Percentiles rank a stretch among this genome's conserved stretches.
These are phyloP conservation scores for Arge pagana DNA, from an alignment of 2,888 invertebrate genomes.

Conservation along the genomic window DNA sequence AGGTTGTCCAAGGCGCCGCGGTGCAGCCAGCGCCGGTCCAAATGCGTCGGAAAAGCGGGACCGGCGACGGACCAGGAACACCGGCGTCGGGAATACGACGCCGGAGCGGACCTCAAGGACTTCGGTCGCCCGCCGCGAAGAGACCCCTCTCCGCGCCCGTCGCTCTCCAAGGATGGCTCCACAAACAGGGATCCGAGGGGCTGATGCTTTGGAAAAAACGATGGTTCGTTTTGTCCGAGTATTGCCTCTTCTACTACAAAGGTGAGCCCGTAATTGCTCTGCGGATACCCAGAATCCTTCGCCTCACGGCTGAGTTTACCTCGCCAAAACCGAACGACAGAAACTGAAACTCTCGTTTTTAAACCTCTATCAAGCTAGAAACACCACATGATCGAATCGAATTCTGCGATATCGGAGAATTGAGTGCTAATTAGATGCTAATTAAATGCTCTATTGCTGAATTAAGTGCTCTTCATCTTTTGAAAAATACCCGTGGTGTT, in stretches of 20 bases:
- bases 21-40: slow-evolving; percentile 43
- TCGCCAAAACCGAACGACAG: no score
- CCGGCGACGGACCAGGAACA: slow-evolving; percentile 45
- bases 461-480: no score
- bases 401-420: no score
- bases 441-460: no score
- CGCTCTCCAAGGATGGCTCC: slow-evolving; percentile 85
- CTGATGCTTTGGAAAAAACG: slow-evolving; percentile 93
- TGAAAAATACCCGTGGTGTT: no score
- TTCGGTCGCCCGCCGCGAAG: slow-evolving; percentile 83
- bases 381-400: no score
- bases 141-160: slow-evolving; percentile 84
- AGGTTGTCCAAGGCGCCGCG: slow-evolving; percentile 43
- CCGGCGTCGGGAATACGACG: slow-evolving; percentile 48
- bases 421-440: no score
- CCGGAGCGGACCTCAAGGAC: slow-evolving; percentile 63
- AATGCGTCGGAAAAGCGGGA: slow-evolving; percentile 51
- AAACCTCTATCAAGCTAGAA: no score
- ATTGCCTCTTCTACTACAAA: slow-evolving; percentile 93
- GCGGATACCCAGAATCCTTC: no score
- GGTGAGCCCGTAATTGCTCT: no score
- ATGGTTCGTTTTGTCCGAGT: slow-evolving; percentile 93
- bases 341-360: no score
- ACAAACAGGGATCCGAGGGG: slow-evolving; percentile 92
- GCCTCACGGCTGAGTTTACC: no score